Base-by-base conservation (phyloP, 1,140 invertebrate species). In the Adelges cooleyi region DNA sequence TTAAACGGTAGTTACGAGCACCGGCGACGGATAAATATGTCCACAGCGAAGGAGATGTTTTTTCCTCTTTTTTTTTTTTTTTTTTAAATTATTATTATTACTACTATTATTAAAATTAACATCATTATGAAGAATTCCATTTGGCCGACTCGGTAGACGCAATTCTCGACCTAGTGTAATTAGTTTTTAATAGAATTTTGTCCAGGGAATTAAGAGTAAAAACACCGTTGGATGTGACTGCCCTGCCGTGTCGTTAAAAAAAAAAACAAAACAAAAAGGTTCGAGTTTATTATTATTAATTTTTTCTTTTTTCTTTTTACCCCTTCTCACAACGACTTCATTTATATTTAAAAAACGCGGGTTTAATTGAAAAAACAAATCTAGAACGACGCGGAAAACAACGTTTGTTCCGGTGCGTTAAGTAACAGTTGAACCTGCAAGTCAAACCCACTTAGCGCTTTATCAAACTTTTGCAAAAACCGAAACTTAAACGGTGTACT, bases 141-240 rank as follows among this genome's bases (percentile, higher is more conserved):
- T 56, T 42, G 40, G 36, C 53, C 40, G 42, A 36, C 36, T 33
- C 33, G 29, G 38, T n/a, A 44, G 36, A 44, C 20, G 22, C n/a
- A 56, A 17, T 42, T 42, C 53, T 15, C 25, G 38, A 42, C 22
- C 53, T 10, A 56, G 53, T n/a, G n/a, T 56, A 56, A 56, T 56
- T 56, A 56, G 53, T 56, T 56, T 56, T 56, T 25, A 56, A 56
- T 56, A 56, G 38, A 22, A 22, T n/a, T 44, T 17, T 44, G 17
- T 23, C 6, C 3, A 22, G 53, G 42, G 53, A 17, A 44, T 13
- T n/a, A 42, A 38, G n/a, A n/a, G n/a, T n/a, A n/a, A n/a, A n/a
- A n/a, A n/a, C n/a, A n/a, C n/a, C n/a, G n/a, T n/a, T n/a, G n/a
- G n/a, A n/a, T n/a, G n/a, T n/a, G n/a, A n/a, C n/a, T n/a, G n/a